Evolutionary conservation across 1,140 invertebrate species (phyloP).

Genomic region (Heliconius hermathena): DNA sequence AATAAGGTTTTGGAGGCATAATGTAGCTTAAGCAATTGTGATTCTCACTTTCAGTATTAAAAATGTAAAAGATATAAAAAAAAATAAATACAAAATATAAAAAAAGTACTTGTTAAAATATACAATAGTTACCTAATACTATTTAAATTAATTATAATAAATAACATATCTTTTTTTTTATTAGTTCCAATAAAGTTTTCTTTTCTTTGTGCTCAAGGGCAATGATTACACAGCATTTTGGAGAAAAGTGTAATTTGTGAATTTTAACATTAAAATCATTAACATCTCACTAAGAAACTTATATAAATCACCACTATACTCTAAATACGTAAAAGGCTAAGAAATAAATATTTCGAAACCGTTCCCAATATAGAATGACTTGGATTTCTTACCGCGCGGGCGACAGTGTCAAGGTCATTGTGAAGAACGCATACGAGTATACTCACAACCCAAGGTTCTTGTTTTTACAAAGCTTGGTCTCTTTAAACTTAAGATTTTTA

Average conservation of each 20-base stretch:
- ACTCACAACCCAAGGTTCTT: background rate
- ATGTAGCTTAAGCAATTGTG: too few species aligned
- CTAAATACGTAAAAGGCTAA: background rate
- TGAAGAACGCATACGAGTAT: conserved; percentile 25
- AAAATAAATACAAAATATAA: too few species aligned
- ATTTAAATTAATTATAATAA: too few species aligned
- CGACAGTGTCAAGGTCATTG: conserved; percentile 60
- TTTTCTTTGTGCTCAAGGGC: background rate
- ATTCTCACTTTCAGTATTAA: too few species aligned
- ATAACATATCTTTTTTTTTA: too few species aligned
- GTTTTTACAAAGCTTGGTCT: background rate
- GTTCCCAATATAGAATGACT: conserved; percentile 24
- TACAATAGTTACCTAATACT: too few species aligned
- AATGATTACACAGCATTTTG: background rate
- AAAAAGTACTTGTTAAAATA: too few species aligned
- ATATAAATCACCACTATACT: background rate
- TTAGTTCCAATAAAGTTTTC: too few species aligned
- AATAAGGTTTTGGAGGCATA: too few species aligned
- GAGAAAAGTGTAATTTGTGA: background rate
- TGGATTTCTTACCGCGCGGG: conserved; percentile 20
- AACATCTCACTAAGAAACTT: too few species aligned
- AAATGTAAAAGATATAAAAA: too few species aligned
- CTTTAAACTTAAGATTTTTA: too few species aligned
- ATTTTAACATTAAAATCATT: background rate
- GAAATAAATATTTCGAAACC: background rate